These are phyloP conservation scores for Thecophora atra DNA, from an alignment of 2,888 invertebrate genomes.

Conservation along the genomic window DNA sequence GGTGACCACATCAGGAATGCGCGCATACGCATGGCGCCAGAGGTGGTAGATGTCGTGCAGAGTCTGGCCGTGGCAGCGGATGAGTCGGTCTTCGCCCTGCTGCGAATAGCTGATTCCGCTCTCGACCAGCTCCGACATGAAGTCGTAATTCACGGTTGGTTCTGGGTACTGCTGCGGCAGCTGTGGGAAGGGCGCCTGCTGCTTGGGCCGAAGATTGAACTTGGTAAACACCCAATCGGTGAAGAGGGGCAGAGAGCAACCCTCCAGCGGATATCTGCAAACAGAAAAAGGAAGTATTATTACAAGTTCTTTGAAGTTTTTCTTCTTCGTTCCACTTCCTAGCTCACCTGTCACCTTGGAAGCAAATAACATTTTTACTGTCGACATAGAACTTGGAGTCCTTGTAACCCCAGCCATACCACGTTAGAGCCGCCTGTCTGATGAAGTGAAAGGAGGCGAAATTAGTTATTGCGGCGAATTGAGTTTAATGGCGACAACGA, in stretches of 20 bases:
- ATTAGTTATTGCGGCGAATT: conserved; percentile 8
- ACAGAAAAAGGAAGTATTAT: neutral
- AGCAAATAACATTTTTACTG: conserved; percentile 72
- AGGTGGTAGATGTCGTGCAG: conserved; percentile 86
- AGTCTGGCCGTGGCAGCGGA: conserved; percentile 93
- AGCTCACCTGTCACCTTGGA: conserved; percentile 85
- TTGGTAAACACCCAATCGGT: conserved; percentile 80
- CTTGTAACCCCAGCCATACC: conserved; percentile 99
- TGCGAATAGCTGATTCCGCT: conserved; percentile 72
- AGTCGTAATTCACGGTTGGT: conserved; percentile 72
- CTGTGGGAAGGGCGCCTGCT: conserved; percentile 66
- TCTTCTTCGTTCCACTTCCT: neutral
- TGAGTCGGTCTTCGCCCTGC: conserved; percentile 84
- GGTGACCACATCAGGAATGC: conserved; percentile 92
- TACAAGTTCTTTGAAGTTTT: neutral
- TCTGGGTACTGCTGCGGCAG: conserved; percentile 74
- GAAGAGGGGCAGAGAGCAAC: conserved; percentile 78
- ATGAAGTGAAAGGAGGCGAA: too few relatives aligned
- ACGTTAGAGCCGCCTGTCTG: conserved; percentile 92
- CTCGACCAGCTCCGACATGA: conserved; percentile 70
- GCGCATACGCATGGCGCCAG: conserved; percentile 76
- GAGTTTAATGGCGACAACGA: conserved; percentile 38
- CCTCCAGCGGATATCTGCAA: conserved; percentile 79
- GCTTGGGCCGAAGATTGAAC: conserved; percentile 72
- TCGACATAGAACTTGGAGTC: conserved; percentile 86